Evolutionary conservation across 2,888 invertebrate genomes (phyloP), one percentile per base, ranked within the genome.

Genomic region (Phania funesta): DNA sequence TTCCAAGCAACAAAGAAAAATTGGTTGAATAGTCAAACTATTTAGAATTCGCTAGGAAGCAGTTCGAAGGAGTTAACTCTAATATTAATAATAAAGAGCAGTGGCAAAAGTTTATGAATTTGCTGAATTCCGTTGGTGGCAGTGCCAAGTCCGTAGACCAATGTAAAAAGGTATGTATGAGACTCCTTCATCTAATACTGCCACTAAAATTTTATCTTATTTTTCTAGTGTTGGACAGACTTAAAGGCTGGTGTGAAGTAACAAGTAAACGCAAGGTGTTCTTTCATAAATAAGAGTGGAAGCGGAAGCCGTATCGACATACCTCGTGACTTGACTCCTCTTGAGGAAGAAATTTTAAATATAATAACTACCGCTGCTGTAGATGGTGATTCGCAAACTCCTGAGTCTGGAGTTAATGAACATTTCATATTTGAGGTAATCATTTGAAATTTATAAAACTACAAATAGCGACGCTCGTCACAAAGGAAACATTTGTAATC

Each of bases 331-430:
- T 20, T 48, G 7, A 52, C 11, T 26, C 16, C 3, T 8, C 22
- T 54, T 3, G 52, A 67, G 16, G 52, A 52, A 9, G 1, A 67
- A 67, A 52, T 67, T n/a, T n/a, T 67, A 1, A n/a, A 67, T 13
- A 38, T 67, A 11, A 52, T 67, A 1, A 52, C 52, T 26, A 18
- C 18, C 9, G 67, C 52, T 38, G 67, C 67, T 16, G 67, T 67
- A 16, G 67, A 67, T 18, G 38, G 67, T 24, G 50, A 67, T 8
- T 13, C 22, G 13, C 26, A 26, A 6, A 67, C 52, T 16, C 38
- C 50, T 11, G 38, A 67, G 26, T 41, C 41, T 0, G 62, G 46
- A 6, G 8, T 52, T 16, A 1, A 1, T 4, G 26, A 29, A 13
- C 16, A 52, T 16, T 26, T 16, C 16, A 16, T 13, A 24, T 8